Evolutionary conservation across 2,888 invertebrate species (phyloP).

Genomic region (Dorcus parallelipipedus): DNA sequence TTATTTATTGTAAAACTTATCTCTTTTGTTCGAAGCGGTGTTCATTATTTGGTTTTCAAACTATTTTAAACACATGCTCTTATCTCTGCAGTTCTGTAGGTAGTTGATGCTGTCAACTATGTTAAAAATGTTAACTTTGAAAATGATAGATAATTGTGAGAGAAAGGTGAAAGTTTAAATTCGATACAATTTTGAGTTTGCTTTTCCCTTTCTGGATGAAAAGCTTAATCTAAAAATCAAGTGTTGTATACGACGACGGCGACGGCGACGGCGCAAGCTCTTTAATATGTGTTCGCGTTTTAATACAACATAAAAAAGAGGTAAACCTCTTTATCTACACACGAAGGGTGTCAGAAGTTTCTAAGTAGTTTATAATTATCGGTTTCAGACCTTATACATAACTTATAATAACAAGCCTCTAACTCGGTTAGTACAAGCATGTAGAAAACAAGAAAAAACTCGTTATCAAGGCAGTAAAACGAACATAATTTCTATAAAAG

Average conservation of each 20-base stretch:
- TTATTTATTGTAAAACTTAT: too few species aligned
- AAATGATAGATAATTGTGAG: too few species aligned
- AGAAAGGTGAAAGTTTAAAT: too few species aligned
- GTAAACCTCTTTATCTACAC: conserved; percentile 13
- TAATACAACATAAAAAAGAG: too few species aligned
- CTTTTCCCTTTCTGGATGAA: background rate
- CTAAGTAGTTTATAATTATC: conserved; percentile 44
- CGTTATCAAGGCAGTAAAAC: background rate
- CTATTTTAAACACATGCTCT: too few species aligned
- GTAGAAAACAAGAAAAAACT: conserved; percentile 6
- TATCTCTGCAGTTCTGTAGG: too few species aligned
- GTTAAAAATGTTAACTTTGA: too few species aligned
- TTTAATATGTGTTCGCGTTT: too few species aligned
- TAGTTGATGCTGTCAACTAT: too few species aligned
- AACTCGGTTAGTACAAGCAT: conserved; percentile 15
- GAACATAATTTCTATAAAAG: too few species aligned
- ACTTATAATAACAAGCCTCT: conserved; percentile 31
- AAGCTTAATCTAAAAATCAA: background rate
- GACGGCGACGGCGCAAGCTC: background rate
- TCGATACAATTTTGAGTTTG: background rate
- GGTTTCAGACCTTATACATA: conserved; percentile 30
- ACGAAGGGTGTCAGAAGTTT: conserved; percentile 40
- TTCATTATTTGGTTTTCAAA: too few species aligned
- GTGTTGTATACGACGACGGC: background rate
- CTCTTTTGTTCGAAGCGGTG: too few species aligned